A percentile compares a stretch with the other conserved stretches of the same genome.
Evolutionary conservation across 2,888 invertebrate species (phyloP).

Genomic region (Drosophila kambysellisi): DNA sequence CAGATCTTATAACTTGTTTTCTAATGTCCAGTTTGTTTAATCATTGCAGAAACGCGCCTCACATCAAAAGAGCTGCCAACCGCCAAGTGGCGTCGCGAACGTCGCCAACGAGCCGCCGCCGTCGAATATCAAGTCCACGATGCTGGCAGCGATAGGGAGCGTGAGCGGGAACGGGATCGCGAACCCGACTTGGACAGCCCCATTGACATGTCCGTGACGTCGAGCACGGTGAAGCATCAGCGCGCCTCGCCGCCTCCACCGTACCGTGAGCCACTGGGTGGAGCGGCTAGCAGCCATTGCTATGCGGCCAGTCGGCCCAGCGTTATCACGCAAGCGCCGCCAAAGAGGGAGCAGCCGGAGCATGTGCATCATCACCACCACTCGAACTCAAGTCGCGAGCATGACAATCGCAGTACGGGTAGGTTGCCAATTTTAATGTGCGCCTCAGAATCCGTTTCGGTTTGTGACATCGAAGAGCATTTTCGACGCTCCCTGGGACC

Average conservation of each 20-base stretch:
- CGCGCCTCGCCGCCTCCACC: conserved; percentile 84
- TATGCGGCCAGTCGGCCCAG: conserved; percentile 86
- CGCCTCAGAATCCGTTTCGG: conserved; percentile 88
- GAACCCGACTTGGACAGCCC: conserved; percentile 81
- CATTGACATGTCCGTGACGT: conserved; percentile 84
- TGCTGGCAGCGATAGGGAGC: conserved; percentile 34
- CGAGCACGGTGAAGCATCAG: conserved; percentile 80
- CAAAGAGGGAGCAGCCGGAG: conserved; percentile 82
- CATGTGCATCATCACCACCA: conserved; percentile 44
- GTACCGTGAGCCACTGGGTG: conserved; percentile 83
- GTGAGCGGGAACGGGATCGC: conserved; percentile 37
- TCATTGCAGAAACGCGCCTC: conserved; percentile 83
- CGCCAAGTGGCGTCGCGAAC: conserved; percentile 90
- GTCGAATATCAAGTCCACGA: conserved; percentile 81
- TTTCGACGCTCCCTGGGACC: conserved; percentile 96
- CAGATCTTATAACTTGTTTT: conserved; percentile 37
- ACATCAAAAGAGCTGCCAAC: conserved; percentile 88
- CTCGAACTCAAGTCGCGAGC: conserved; percentile 74
- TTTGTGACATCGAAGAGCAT: conserved; percentile 97
- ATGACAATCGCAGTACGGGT: conserved; percentile 82
- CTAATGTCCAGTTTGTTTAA: conserved; percentile 41
- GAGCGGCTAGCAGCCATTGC: conserved; percentile 56
- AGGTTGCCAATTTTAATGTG: conserved; percentile 27
- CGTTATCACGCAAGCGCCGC: conserved; percentile 88
- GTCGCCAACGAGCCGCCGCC: conserved; percentile 86